These are phyloP conservation scores for Parnassius glacialis DNA, from an alignment of 2,888 invertebrate species.

Conservation along the genomic window DNA sequence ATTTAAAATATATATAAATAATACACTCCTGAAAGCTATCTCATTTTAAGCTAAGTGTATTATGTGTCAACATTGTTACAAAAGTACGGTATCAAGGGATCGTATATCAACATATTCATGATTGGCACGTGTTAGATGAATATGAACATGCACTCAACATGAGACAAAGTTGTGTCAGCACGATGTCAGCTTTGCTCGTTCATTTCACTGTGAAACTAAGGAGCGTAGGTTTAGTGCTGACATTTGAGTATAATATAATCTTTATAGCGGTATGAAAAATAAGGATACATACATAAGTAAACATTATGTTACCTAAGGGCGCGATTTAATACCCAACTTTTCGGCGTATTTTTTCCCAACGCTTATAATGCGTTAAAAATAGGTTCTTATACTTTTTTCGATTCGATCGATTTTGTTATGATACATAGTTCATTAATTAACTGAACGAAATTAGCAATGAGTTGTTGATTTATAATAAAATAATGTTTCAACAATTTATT, in stretches of 20 bases:
- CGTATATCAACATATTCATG: constrained; percentile 23
- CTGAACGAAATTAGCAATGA: too few relatives aligned
- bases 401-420: too few relatives aligned
- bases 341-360: too few relatives aligned
- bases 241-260: constrained; percentile 11
- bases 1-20: too few relatives aligned
- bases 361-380: too few relatives aligned
- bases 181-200: constrained; percentile 14
- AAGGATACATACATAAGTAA: too few relatives aligned
- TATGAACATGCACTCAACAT: constrained; percentile 15
- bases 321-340: too few relatives aligned
- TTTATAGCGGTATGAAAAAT: constrained; percentile 1
- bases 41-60: constrained; percentile 4
- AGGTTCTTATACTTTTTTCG: too few relatives aligned
- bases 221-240: constrained; percentile 11
- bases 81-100: constrained; percentile 7
- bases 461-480: too few relatives aligned
- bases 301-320: too few relatives aligned
- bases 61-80: constrained; percentile 12
- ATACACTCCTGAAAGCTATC: not conserved
- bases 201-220: constrained; percentile 9
- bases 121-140: constrained; percentile 25
- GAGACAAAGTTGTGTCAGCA: constrained; percentile 20
- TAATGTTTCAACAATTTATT: too few relatives aligned
- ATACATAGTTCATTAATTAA: too few relatives aligned